A percentile compares a stretch with the other conserved stretches of the same genome.
Conservation (phyloP, 2,113 vertebrate genomes). For the Mirounga angustirostris region DNA sequence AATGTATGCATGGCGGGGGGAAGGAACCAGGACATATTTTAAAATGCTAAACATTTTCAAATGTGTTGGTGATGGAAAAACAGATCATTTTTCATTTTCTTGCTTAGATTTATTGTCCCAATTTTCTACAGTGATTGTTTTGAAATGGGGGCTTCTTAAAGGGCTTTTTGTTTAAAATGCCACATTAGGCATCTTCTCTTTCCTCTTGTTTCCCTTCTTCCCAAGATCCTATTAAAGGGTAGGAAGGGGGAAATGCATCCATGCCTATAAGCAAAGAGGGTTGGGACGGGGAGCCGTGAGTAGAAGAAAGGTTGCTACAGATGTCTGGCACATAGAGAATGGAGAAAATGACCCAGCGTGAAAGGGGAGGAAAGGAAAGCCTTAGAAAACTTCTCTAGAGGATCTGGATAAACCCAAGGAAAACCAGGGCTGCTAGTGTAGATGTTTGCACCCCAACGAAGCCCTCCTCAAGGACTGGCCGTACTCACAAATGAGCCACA, state of each 20-base stretch:
- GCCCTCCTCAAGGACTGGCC: background rate
- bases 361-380: background rate
- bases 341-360: background rate
- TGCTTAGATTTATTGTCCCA: background rate
- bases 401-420: background rate
- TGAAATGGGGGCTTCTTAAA: conserved; percentile 20
- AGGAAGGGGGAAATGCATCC: background rate
- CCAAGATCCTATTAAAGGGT: background rate
- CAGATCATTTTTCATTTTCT: conserved; percentile 2
- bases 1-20: background rate
- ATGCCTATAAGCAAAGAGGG: background rate
- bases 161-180: conserved; percentile 1
- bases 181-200: background rate
- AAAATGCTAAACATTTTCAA: conserved; percentile 17
- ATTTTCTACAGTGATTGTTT: conserved; percentile 45
- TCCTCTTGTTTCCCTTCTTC: background rate
- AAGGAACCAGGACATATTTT: conserved; percentile 3
- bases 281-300: too few species aligned
- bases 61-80: conserved; percentile 20
- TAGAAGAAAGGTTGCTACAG: background rate
- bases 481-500: background rate
- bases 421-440: background rate
- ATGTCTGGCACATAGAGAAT: background rate
- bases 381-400: background rate
- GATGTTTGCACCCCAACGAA: background rate